Base-by-base conservation (phyloP, 2,113 vertebrate species). In the Bathybates hornii region DNA sequence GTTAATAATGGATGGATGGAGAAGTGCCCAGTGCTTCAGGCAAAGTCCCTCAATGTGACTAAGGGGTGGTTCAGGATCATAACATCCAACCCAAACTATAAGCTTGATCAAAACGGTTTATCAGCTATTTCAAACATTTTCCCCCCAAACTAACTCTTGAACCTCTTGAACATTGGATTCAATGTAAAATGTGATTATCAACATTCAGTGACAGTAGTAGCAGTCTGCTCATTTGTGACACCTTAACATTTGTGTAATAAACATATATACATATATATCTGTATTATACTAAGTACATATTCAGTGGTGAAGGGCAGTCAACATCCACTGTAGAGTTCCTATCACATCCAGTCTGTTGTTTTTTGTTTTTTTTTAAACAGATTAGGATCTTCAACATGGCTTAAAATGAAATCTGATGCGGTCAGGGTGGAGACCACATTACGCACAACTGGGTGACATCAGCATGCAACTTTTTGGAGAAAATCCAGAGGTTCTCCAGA, bases 401-500 rank as follows among this genome's bases (percentile, higher is more conserved):
- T 27, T 27, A 12, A 24, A 63, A 50, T 86, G 86, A 86, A 90
- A 92, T 84, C 21, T 91, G 83, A 94, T 82, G 89, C 2, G 2
- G 14, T 80, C 81, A 93, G 95, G 95, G 93, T 91, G 93, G 89
- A 54, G 93, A 71, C 85, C 61, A 50, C 85, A 91, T 89, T 76
- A 88, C 86, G 11, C 87, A 84, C 90, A 87, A 59, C 36, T 82
- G 89, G 86, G 73, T 95, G 95, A 96, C 94, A 91, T 95, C 95
- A 95, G 85, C 87, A 73, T 76, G 34, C 38, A 80, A 36, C 21
- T 50, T 83, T 83, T 88, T 94, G 94, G 93, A 94, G 88, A 84
- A n/a, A n/a, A 87, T 94, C 93, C 92, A 94, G 93, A 90, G 90
- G 92, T 92, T 91, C 86, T 94, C 90, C 92, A 92, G 89, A 93